Percentiles rank a stretch among this genome's conserved stretches.
Conservation (phyloP, 2,888 invertebrate genomes). For the Cantharis nigra region DNA sequence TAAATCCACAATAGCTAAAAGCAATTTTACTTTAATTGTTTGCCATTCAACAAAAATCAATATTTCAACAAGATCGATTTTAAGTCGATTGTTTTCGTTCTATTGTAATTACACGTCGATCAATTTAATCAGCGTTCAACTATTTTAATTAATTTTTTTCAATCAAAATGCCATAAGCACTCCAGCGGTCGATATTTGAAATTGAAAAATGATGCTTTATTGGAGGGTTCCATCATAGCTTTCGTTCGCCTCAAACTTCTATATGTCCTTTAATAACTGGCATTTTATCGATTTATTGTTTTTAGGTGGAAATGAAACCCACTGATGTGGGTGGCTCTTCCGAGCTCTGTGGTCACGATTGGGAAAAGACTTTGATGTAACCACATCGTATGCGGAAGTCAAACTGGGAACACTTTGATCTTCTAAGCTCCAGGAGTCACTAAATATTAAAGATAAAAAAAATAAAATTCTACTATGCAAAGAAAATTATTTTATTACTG, state of each 20-base stretch:
- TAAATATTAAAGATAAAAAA: background rate
- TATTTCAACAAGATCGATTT: background rate
- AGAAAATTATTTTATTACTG: no score
- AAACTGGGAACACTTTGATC: no score
- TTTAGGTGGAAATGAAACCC: no score
- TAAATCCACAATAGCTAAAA: constrained; percentile 2
- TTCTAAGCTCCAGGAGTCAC: no score
- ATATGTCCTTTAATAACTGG: background rate
- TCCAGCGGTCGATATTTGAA: background rate
- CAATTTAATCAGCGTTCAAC: background rate
- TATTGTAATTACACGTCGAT: background rate
- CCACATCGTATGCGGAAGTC: no score
- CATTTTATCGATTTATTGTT: no score
- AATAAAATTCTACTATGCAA: no score
- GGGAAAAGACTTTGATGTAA: no score
- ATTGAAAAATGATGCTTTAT: background rate
- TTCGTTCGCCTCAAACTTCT: background rate
- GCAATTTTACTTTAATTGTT: background rate
- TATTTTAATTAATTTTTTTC: background rate
- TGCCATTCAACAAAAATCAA: background rate
- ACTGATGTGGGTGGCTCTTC: no score
- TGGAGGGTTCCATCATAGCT: background rate
- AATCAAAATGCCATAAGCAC: background rate
- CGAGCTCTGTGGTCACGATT: no score
- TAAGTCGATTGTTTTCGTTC: background rate